Conservation (phyloP, 2,888 invertebrate species). For the Cataglyphis cursor region DNA sequence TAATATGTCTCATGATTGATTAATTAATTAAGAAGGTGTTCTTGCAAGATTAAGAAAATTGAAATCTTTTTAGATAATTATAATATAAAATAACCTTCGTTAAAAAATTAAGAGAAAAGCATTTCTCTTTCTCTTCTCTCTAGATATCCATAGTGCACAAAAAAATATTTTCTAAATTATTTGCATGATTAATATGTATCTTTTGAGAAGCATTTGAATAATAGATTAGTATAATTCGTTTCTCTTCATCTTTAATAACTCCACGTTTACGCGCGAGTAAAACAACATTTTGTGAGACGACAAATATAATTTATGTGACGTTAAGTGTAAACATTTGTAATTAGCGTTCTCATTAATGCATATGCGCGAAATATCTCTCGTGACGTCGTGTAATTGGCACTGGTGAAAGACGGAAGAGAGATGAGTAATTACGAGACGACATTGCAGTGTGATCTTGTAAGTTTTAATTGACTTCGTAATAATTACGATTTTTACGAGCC, state of each 20-base stretch:
- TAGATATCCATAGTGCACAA: background rate
- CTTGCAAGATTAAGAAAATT: background rate
- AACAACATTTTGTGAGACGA: constrained; percentile 51
- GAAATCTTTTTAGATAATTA: background rate
- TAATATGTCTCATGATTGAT: background rate
- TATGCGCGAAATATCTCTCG: constrained; percentile 7
- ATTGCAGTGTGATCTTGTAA: constrained; percentile 51
- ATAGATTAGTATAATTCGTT: constrained; percentile 12
- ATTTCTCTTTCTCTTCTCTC: too few species aligned
- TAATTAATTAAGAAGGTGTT: background rate
- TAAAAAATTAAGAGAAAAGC: background rate
- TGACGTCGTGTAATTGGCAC: constrained; percentile 19
- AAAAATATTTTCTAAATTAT: background rate
- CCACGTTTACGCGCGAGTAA: constrained; percentile 58
- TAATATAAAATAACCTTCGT: background rate
- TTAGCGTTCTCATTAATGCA: constrained; percentile 32
- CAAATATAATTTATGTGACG: constrained; percentile 19
- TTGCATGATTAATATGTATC: background rate
- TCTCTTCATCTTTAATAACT: background rate
- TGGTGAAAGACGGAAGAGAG: constrained; percentile 45
- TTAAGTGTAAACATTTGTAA: constrained; percentile 29
- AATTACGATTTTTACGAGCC: constrained; percentile 61
- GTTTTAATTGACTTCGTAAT: constrained; percentile 77
- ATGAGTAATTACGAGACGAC: constrained; percentile 60
- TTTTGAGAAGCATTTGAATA: background rate